Percentiles rank a stretch among this genome's conserved stretches.
Conservation (phyloP, 1,140 invertebrate genomes). For the Planococcus citri region DNA sequence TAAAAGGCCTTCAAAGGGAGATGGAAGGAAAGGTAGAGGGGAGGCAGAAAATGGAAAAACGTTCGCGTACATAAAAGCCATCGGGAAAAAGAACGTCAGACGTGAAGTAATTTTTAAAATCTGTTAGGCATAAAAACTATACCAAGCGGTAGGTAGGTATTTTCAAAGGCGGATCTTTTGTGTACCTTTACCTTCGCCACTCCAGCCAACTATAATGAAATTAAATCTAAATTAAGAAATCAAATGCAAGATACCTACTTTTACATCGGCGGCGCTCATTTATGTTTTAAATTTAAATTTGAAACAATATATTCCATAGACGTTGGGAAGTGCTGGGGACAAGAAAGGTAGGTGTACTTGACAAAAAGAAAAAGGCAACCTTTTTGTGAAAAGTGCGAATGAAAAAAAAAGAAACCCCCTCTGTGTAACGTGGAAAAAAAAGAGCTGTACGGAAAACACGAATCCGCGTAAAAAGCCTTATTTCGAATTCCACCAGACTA, state of each 20-base stretch:
- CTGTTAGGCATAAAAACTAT: not conserved
- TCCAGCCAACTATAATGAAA: not conserved
- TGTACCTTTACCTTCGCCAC: too few relatives aligned
- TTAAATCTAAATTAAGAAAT: slow-evolving; percentile 2
- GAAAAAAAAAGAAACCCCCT: not conserved
- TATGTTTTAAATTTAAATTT: not conserved
- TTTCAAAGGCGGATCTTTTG: too few relatives aligned
- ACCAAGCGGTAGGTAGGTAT: not conserved
- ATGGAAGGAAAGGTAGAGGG: not conserved
- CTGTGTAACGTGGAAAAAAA: not conserved
- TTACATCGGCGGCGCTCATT: not conserved
- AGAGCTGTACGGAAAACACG: not conserved
- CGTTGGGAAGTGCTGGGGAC: not conserved
- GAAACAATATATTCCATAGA: not conserved
- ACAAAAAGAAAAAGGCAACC: too few relatives aligned
- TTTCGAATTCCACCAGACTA: slow-evolving; percentile 15
- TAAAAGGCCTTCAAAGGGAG: too few relatives aligned
- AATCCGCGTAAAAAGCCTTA: slow-evolving; percentile 13
- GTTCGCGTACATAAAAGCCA: not conserved
- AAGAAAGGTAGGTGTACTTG: too few relatives aligned
- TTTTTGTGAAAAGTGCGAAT: not conserved
- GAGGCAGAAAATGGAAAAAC: not conserved
- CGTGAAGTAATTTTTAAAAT: slow-evolving; percentile 4
- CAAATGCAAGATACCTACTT: not conserved
- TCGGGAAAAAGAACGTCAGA: not conserved